Percentiles rank a stretch among this genome's conserved stretches.
Evolutionary conservation across 2,113 vertebrate genomes (phyloP).

Genomic region (Agapornis roseicollis): DNA sequence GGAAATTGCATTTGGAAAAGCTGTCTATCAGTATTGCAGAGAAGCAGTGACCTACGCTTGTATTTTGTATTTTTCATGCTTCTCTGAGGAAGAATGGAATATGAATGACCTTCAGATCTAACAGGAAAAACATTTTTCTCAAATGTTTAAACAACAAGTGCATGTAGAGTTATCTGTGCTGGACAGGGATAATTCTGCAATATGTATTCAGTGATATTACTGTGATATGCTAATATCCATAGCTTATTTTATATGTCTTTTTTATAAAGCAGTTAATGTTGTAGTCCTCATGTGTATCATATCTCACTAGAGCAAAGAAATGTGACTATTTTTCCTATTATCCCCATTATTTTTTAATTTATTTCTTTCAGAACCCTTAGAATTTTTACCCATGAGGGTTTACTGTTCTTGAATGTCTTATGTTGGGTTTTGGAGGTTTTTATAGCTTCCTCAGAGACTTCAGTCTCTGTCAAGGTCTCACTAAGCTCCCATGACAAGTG

Average conservation of each 20-base stretch:
- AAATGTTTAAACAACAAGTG: neutral
- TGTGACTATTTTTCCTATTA: neutral
- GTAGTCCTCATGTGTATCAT: neutral
- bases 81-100: neutral
- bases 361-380: neutral
- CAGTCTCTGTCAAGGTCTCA: neutral
- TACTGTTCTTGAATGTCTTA: neutral
- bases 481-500: neutral
- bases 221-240: neutral
- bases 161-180: neutral
- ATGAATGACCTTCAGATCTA: neutral
- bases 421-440: neutral
- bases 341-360: neutral
- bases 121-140: neutral
- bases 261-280: neutral
- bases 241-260: neutral
- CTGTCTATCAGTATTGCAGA: rapidly evolving
- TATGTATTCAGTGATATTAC: neutral
- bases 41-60: neutral
- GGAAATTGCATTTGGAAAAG: neutral
- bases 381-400: neutral
- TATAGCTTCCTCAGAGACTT: neutral
- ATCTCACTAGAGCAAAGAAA: neutral
- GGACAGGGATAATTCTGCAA: neutral
- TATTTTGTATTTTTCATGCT: neutral